phyloP scores from a whole-genome alignment of 1,140 invertebrate genomes.

The Akabosia matsudoensis region DNA sequence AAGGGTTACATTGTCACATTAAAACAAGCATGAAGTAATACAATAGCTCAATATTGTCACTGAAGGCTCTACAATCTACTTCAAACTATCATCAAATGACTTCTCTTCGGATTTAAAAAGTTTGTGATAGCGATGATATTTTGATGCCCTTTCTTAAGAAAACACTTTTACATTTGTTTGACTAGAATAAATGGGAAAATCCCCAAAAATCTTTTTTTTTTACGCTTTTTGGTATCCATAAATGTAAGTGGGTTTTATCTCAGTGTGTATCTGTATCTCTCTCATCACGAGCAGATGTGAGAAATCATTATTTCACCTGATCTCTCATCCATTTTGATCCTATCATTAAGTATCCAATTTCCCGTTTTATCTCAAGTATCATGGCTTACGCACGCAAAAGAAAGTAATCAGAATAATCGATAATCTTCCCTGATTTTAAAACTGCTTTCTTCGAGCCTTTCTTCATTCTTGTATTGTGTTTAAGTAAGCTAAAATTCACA shows the following conservation, averaged over 20 bases:
- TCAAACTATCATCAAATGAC: no score
- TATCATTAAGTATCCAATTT: slow-evolving; percentile 17
- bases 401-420: slow-evolving; percentile 19
- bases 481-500: background rate
- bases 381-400: background rate
- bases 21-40: no score
- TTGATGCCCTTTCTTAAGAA: no score
- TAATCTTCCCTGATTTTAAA: background rate
- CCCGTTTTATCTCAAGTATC: background rate
- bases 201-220: no score
- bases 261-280: background rate
- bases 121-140: no score
- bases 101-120: no score
- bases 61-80: no score
- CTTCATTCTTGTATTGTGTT: slow-evolving; percentile 8
- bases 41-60: no score
- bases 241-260: background rate
- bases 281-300: background rate
- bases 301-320: background rate
- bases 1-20: no score
- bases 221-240: no score
- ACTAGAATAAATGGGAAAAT: no score
- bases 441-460: background rate
- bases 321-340: background rate
- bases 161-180: no score